Base-by-base conservation (phyloP, 2,888 invertebrate species). In the Acrobasis repandana region DNA sequence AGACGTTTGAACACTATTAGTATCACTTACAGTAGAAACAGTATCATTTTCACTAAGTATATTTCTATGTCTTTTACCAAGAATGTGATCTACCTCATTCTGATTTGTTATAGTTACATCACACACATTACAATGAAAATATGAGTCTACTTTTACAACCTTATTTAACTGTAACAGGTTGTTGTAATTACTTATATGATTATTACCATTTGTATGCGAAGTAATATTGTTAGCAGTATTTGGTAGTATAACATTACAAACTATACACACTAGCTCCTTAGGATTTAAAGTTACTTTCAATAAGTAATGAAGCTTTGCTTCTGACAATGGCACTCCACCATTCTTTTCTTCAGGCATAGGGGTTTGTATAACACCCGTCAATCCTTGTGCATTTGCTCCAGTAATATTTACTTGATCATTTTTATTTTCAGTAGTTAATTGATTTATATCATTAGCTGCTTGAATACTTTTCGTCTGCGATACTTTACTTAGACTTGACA, bases 271-370 rank as follows among this genome's bases (percentile, higher is more conserved):
- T 15, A 54, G 43, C 48, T 18, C 49, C 15, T 38, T 69, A 61
- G 51, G 62, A 65, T 4, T 63, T 56, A 62, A 10, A 63, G 66
- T 63, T 66, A 14, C 58, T 52, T 16, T 66, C 9, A 56, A 60
- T 10, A 50, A 64, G 46, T 67, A 64, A 28, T 67, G 63, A 15
- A n/a, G 18, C 56, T 62, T 69, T 11, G 62, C 48, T n/a, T 60
- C 63, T 51, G 61, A 6, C 5, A 8, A 11, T 49, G 9, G 20
- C 9, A 9, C 3, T 38, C 0, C n/a, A 43, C 14, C 14, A 14
- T 43, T 11, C 43, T n/a, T n/a, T 14, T 28, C 9, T n/a, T 51
- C 3, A 15, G 8, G 15, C 15, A 9, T 33, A 3, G 15, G n/a
- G 0, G 48, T 11, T 10, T 18, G 33, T 5, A 8, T 34, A 33